Conservation (phyloP, 2,797 vertebrate genomes). For the Urophycis tenuis region DNA sequence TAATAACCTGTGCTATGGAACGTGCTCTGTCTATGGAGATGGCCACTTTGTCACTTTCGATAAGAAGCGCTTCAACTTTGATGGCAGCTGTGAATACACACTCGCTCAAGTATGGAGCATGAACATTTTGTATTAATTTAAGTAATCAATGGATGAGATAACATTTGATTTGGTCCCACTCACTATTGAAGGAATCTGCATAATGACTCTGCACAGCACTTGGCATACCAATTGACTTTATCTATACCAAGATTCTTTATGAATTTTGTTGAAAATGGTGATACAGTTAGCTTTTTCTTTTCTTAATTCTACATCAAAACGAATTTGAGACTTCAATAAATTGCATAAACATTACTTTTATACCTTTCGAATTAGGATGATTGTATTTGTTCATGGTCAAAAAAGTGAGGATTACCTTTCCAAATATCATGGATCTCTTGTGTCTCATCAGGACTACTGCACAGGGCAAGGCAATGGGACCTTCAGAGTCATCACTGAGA, state of each 20-base stretch:
- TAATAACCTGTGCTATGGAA: slow-evolving; percentile 65
- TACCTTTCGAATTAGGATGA: neutral
- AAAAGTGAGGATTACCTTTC: neutral
- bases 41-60: slow-evolving; percentile 81
- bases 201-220: no score
- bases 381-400: neutral
- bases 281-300: no score
- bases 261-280: no score
- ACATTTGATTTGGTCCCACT: slow-evolving; percentile 1
- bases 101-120: slow-evolving; percentile 68
- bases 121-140: neutral
- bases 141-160: neutral
- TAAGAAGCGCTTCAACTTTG: slow-evolving; percentile 72
- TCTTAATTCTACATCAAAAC: neutral
- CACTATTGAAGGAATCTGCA: neutral
- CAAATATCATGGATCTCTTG: neutral
- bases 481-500: slow-evolving; percentile 77
- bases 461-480: slow-evolving; percentile 60
- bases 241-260: no score
- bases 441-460: slow-evolving; percentile 73
- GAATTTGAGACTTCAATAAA: neutral
- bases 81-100: slow-evolving; percentile 78
- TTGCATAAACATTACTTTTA: neutral
- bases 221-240: no score
- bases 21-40: slow-evolving; percentile 74